phyloP scores from a whole-genome alignment of 2,888 invertebrate species.

The Calliopum simillimum region DNA sequence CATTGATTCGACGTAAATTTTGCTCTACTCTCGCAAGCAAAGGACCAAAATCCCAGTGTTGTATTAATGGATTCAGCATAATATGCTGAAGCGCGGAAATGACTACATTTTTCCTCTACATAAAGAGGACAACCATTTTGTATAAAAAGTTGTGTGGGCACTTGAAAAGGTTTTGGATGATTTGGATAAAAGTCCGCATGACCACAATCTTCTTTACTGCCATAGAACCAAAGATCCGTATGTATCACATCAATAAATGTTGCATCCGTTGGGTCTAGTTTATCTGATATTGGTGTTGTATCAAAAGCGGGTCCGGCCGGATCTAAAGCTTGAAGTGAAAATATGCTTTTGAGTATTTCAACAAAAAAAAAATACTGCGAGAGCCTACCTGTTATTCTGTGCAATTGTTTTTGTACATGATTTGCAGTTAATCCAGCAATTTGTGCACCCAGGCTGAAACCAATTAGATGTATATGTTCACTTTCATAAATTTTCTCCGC shows the following conservation, averaged over 20 bases:
- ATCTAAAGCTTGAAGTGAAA: slow-evolving; percentile 69
- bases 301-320: slow-evolving; percentile 75
- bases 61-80: slow-evolving; percentile 72
- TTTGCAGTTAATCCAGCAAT: slow-evolving; percentile 70
- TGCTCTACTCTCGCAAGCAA: slow-evolving; percentile 69
- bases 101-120: slow-evolving; percentile 69
- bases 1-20: slow-evolving; percentile 70
- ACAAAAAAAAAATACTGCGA: neutral
- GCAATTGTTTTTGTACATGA: slow-evolving; percentile 68
- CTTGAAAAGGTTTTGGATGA: slow-evolving; percentile 42
- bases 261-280: slow-evolving; percentile 72
- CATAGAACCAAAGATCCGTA: slow-evolving; percentile 72
- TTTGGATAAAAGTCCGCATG: slow-evolving; percentile 73
- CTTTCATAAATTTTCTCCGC: slow-evolving; percentile 64
- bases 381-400: slow-evolving; percentile 71
- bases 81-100: slow-evolving; percentile 71
- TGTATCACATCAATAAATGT: slow-evolving; percentile 75
- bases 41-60: slow-evolving; percentile 71
- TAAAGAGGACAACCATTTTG: too few species aligned
- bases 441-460: slow-evolving; percentile 76
- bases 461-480: slow-evolving; percentile 71
- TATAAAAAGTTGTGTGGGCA: too few species aligned
- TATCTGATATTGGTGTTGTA: slow-evolving; percentile 65
- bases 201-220: slow-evolving; percentile 70
- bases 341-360: too few species aligned